Base-by-base conservation (phyloP, 2,888 invertebrate species). In the Bugulina stolonifera region DNA sequence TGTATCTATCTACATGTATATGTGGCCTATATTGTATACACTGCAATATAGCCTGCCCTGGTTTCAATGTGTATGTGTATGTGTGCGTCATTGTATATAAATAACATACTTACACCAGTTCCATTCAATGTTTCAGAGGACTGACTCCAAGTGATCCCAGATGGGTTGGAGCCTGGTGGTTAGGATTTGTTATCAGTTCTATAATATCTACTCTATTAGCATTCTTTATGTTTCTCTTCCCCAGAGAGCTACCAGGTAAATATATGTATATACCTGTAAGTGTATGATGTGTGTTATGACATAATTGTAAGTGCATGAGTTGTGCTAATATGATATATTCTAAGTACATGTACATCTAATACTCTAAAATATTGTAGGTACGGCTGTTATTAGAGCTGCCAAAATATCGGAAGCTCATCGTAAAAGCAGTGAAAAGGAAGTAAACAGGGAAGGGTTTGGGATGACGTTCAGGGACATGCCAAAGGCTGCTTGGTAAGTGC, bases 191-290 rank as follows among this genome's bases (percentile, higher is more conserved):
- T 29, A 35, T 54, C 35, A 93, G 94, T 79, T 91, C 93, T 0
- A 89, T 89, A 0, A 88, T 93, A 78, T 89, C 95, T 80, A 89
- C 94, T 83, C 78, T 94, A 73, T 90, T 93, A 73, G 91, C 94
- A 0, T 85, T 91, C 72, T 90, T 93, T 72, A 93, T 97, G 92
- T 93, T 93, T 86, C 91, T 91, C 76, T 95, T 95, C 85, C 94
- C 94, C 74, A 89, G 90, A 77, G 88, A 89, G 25, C 82, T 93
- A 72, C 93, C 70, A 25, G 64, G 64, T 64, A 32, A 10, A 34
- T 5, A 25, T 57, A 25, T n/a, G n/a, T n/a, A n/a, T n/a, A n/a
- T n/a, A n/a, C n/a, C n/a, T n/a, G n/a, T n/a, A n/a, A n/a, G n/a
- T n/a, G n/a, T n/a, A n/a, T n/a, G n/a, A n/a, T n/a, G n/a, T n/a